These are phyloP conservation scores for Poliocrania exsul DNA, from an alignment of 2,797 vertebrate genomes.

Conservation along the genomic window DNA sequence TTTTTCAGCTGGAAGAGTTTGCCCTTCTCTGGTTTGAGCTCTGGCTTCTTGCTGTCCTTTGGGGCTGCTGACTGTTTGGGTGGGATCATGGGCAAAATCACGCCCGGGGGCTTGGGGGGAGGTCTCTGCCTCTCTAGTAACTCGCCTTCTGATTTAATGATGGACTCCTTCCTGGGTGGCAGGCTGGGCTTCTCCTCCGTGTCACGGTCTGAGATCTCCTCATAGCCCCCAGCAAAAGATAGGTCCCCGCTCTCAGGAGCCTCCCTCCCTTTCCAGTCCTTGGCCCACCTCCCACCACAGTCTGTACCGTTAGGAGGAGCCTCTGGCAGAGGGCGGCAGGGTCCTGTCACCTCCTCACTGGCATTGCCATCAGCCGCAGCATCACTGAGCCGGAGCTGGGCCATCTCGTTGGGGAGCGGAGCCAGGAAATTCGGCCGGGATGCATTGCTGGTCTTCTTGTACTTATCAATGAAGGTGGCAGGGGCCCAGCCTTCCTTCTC, in stretches of 20 bases:
- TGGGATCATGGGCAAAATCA: slow-evolving; percentile 84
- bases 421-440: slow-evolving; percentile 93
- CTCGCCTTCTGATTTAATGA: slow-evolving; percentile 91
- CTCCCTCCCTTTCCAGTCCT: slow-evolving; percentile 89
- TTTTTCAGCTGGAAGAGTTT: slow-evolving; percentile 91
- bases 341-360: slow-evolving; percentile 77
- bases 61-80: slow-evolving; percentile 81
- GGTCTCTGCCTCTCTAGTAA: slow-evolving; percentile 83
- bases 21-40: slow-evolving; percentile 88
- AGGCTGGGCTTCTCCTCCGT: slow-evolving; percentile 93
- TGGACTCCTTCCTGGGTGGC: slow-evolving; percentile 93
- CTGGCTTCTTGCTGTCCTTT: slow-evolving; percentile 84
- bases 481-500: slow-evolving; percentile 99
- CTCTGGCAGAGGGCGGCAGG: slow-evolving; percentile 90
- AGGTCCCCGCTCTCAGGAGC: slow-evolving; percentile 66
- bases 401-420: slow-evolving; percentile 90
- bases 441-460: slow-evolving; percentile 96
- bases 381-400: slow-evolving; percentile 84
- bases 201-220: slow-evolving; percentile 74
- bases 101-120: slow-evolving; percentile 88
- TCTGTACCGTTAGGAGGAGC: slow-evolving; percentile 83
- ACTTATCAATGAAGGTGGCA: slow-evolving; percentile 95
- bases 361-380: slow-evolving; percentile 3
- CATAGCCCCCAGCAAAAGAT: slow-evolving; percentile 63
- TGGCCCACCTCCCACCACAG: slow-evolving; percentile 80